Evolutionary conservation across 2,113 vertebrate species (phyloP).

Genomic region (Sphaerodactylus townsendi): DNA sequence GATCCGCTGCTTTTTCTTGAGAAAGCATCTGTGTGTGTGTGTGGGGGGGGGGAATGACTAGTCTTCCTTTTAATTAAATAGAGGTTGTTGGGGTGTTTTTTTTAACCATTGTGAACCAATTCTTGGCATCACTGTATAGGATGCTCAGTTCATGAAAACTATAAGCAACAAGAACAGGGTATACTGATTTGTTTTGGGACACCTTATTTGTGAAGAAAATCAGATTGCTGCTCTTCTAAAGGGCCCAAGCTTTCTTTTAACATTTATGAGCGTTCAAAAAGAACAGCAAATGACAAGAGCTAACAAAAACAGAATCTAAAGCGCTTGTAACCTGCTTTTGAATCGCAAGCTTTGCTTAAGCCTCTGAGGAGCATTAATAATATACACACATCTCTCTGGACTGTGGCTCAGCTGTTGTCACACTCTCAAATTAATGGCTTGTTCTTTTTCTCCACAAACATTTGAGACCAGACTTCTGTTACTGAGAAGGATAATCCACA

Average conservation of each 20-base stretch:
- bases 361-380: background rate
- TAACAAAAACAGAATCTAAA: background rate
- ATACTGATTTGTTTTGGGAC: too few species aligned
- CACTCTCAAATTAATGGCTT: background rate
- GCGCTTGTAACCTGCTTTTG: background rate
- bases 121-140: too few species aligned
- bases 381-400: constrained; percentile 8
- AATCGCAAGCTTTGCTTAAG: background rate
- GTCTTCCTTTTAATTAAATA: too few species aligned
- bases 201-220: too few species aligned
- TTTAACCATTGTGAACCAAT: too few species aligned
- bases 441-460: background rate
- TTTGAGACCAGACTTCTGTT: background rate
- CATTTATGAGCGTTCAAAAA: background rate
- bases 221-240: background rate
- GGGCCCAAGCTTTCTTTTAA: background rate
- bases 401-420: background rate
- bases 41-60: too few species aligned
- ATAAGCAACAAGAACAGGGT: too few species aligned
- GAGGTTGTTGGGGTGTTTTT: too few species aligned
- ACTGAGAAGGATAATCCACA: background rate
- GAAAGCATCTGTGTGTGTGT: too few species aligned
- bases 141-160: too few species aligned
- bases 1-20: too few species aligned
- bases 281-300: background rate